Conservation (phyloP, 2,888 invertebrate species). For the Molanna angustata region DNA sequence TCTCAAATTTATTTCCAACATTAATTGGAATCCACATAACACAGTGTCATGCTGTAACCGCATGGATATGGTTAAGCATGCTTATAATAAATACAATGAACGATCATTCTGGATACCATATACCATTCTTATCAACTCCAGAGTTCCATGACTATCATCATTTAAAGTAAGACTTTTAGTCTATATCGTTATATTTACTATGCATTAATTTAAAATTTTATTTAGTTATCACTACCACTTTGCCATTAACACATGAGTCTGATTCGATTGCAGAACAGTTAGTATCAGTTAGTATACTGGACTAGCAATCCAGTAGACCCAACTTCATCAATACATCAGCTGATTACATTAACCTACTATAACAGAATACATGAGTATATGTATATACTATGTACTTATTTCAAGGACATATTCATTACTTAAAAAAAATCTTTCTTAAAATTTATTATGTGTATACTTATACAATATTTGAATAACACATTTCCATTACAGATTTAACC, state of each 20-base stretch:
- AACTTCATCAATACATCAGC: no score
- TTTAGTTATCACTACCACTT: no score
- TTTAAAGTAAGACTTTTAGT: conserved; percentile 60
- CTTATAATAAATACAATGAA: conserved; percentile 77
- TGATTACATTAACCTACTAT: no score
- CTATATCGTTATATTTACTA: no score
- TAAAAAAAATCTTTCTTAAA: background rate
- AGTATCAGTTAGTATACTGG: no score
- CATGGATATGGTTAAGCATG: conserved; percentile 75
- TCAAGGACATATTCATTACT: no score
- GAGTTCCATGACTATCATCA: conserved; percentile 89
- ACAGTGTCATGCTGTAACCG: conserved; percentile 74
- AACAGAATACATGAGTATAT: no score
- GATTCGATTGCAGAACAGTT: no score
- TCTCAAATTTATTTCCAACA: conserved; percentile 75
- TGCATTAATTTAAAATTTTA: no score
- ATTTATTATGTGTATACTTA: background rate
- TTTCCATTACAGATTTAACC: conserved; percentile 65
- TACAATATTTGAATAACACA: background rate
- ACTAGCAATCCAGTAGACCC: no score
- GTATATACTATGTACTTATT: no score
- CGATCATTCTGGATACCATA: conserved; percentile 81
- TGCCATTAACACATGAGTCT: no score
- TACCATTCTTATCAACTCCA: conserved; percentile 81
- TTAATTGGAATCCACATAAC: conserved; percentile 70